These are phyloP conservation scores for Odocoileus virginianus DNA, from an alignment of 2,113 vertebrate genomes.

Conservation along the genomic window DNA sequence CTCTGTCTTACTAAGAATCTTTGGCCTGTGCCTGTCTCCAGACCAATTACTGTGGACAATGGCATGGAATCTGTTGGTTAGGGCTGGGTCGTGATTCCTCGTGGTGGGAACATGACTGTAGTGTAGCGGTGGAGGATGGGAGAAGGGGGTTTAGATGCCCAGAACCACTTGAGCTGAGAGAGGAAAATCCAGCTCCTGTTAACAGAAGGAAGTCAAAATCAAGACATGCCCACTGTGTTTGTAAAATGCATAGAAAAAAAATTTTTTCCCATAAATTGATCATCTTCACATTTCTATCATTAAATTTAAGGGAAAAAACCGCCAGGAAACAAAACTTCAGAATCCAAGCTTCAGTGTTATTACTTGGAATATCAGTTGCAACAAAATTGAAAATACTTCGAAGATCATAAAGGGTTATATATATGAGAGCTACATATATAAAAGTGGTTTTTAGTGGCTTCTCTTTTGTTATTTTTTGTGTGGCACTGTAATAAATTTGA, in stretches of 20 bases:
- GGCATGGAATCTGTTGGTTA: not conserved
- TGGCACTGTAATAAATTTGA: not conserved
- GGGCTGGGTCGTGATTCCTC: not conserved
- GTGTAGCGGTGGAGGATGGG: accelerated
- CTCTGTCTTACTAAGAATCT: not conserved
- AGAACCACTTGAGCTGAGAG: not conserved
- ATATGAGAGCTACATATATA: not conserved
- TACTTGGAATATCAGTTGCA: not conserved
- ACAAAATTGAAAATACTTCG: not conserved
- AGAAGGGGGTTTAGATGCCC: not conserved
- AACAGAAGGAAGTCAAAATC: not conserved
- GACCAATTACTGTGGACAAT: not conserved
- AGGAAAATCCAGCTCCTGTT: not conserved
- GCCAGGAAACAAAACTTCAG: not conserved
- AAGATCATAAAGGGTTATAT: not conserved
- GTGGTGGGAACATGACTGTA: too few species aligned
- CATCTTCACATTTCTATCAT: not conserved
- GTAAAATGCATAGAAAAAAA: not conserved
- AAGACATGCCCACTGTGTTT: not conserved
- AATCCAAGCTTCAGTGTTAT: not conserved
- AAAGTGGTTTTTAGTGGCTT: not conserved
- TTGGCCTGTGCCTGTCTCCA: not conserved
- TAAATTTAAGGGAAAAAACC: not conserved
- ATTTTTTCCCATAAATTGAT: not conserved
- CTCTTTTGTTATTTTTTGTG: not conserved